Evolutionary conservation across 2,888 invertebrate genomes (phyloP).

Genomic region (Panzeria rudis): DNA sequence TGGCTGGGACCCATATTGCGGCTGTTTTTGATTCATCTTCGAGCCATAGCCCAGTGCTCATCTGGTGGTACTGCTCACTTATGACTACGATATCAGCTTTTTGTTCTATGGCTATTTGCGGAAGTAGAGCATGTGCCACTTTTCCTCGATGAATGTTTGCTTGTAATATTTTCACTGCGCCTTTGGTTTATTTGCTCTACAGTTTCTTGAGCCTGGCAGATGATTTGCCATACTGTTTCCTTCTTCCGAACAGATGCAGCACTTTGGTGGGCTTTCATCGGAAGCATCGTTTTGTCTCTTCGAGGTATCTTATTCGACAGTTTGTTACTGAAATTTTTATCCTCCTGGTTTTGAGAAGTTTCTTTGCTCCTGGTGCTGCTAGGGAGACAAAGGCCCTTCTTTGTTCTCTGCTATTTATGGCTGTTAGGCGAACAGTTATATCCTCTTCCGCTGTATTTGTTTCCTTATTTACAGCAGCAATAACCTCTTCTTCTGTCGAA

Average conservation of each 20-base stretch:
- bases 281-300: not conserved
- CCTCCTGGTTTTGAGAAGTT: not conserved
- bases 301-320: not conserved
- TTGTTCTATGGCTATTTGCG: no score
- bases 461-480: no score
- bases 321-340: not conserved
- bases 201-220: not conserved
- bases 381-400: not conserved
- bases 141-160: no score
- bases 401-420: not conserved
- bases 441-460: no score
- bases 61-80: no score
- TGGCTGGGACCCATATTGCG: no score
- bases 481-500: no score
- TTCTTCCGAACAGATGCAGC: not conserved
- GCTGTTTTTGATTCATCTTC: no score
- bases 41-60: no score
- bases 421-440: not conserved
- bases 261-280: not conserved
- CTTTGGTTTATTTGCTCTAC: not conserved
- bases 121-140: no score
- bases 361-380: not conserved
- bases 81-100: no score
- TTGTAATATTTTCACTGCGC: no score
- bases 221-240: not conserved